Evolutionary conservation across 2,113 vertebrate species (phyloP).

Genomic region (Gnathonemus echidnorhynchus): DNA sequence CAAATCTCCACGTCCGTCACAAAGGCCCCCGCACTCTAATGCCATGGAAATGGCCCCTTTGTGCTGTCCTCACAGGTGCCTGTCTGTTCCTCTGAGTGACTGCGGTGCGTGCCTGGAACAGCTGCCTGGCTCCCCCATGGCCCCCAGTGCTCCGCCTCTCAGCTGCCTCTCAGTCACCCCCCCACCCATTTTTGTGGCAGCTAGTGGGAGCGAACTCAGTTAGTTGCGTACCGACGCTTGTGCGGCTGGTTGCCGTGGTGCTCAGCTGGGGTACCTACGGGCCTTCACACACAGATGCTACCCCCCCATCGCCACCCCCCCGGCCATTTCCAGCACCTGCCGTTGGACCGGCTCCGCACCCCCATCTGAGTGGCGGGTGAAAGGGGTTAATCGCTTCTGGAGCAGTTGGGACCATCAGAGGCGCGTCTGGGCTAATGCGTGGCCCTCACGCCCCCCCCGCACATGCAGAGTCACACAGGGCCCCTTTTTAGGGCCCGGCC

Average conservation of each 20-base stretch:
- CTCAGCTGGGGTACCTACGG: not conserved
- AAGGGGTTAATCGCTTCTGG: conserved; percentile 49
- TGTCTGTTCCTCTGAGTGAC: conserved; percentile 61
- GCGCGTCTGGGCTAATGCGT: not conserved
- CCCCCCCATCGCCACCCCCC: not conserved
- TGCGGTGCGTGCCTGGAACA: conserved; percentile 65
- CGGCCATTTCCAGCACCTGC: not conserved
- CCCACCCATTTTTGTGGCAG: not conserved
- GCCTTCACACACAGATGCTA: not conserved
- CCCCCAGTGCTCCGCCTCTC: not conserved
- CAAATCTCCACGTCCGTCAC: not conserved
- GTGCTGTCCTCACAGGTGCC: conserved; percentile 39
- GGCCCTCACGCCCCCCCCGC: not conserved
- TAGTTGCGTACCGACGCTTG: not conserved
- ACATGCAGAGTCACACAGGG: not conserved
- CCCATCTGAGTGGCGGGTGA: not conserved
- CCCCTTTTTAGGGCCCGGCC: conserved; percentile 37
- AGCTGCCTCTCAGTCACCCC: not conserved
- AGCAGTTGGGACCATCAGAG: conserved; percentile 15
- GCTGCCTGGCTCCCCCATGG: conserved; percentile 48
- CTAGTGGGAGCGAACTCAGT: not conserved
- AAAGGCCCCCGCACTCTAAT: conserved; percentile 9
- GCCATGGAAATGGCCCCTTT: conserved; percentile 55
- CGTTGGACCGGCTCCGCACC: not conserved
- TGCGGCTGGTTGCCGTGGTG: not conserved